Base-by-base conservation (phyloP, 1,140 invertebrate genomes). In the Trachymyrmex septentrionalis region DNA sequence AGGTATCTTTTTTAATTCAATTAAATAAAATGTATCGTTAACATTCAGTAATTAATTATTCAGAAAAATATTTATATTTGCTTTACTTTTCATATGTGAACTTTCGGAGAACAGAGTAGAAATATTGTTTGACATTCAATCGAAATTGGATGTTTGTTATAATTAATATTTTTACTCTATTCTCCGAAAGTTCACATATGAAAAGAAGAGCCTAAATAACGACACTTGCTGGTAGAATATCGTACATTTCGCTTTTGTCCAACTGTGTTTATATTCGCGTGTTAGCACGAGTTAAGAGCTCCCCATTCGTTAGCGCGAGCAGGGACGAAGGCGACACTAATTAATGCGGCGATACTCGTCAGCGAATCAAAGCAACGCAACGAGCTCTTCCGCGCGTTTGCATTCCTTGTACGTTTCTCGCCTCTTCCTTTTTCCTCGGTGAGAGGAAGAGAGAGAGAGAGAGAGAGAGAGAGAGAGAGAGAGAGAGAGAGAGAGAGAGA, bases 341-440 rank as follows among this genome's bases (percentile, higher is more conserved):
- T 92, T 91, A 92, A 92, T 91, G 88, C 81, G 78, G 88, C 86
- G 78, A 91, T 87, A 81, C 89, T 91, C 87, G 84, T 88, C 82
- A 82, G 78, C 78, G 53, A 81, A 88, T 86, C 63, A 91, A 86
- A 78, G 80, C 75, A 64, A 38, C 30, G 73, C 30, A 34, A 34
- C 5, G 66, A 61, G n/a, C 59, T 34, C 87, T 87, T 80, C 34
- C 71, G 38, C 64, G 44, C 64, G 57, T 78, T 64, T 77, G 85
- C 72, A 55, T 84, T 88, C 80, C 77, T 88, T 84, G 69, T 69
- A 75, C 44, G 38, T 19, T 21, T n/a, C 38, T 30, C 57, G 19
- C 30, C 24, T 64, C 53, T 64, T 61, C 69, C 38, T 24, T 59
- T 89, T 69, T 69, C 61, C 34, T 30, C 2, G 10, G 19, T 16